Evolutionary conservation across 2,797 vertebrate species (phyloP).

Genomic region (Microtus agrestis): DNA sequence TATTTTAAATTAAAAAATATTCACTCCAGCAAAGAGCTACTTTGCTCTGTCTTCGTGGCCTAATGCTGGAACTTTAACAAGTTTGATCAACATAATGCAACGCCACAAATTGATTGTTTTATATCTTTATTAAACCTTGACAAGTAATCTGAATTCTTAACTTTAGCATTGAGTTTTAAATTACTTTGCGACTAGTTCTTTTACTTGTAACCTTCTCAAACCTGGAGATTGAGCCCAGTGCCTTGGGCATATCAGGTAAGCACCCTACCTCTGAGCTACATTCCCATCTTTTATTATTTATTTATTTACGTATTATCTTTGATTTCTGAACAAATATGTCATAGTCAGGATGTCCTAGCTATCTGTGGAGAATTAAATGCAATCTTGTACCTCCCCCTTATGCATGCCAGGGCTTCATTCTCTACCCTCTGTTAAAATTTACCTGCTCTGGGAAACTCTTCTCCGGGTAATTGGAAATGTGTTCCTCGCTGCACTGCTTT

Average conservation of each 20-base stretch:
- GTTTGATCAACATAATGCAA: neutral
- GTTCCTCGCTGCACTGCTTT: neutral
- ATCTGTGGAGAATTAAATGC: slow-evolving; percentile 2
- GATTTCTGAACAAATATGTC: neutral
- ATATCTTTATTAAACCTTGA: neutral
- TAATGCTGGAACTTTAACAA: neutral
- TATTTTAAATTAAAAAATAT: neutral
- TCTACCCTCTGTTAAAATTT: neutral
- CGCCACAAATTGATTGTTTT: neutral
- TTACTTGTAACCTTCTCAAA: neutral
- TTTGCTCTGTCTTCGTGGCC: neutral
- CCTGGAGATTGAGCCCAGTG: neutral
- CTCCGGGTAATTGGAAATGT: neutral
- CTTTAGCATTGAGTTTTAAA: slow-evolving; percentile 5
- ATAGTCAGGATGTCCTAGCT: neutral
- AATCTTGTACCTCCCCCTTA: neutral
- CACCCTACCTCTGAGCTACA: neutral
- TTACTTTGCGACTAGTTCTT: neutral
- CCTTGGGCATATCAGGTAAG: neutral
- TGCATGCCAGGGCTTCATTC: neutral
- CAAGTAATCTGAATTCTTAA: slow-evolving; percentile 10
- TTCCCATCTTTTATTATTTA: neutral
- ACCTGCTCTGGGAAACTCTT: neutral
- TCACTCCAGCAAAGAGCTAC: neutral
- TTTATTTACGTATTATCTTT: neutral